Evolutionary conservation across 2,888 invertebrate species (phyloP), one percentile per base, ranked within the genome.

Genomic region (Andricus curvator): DNA sequence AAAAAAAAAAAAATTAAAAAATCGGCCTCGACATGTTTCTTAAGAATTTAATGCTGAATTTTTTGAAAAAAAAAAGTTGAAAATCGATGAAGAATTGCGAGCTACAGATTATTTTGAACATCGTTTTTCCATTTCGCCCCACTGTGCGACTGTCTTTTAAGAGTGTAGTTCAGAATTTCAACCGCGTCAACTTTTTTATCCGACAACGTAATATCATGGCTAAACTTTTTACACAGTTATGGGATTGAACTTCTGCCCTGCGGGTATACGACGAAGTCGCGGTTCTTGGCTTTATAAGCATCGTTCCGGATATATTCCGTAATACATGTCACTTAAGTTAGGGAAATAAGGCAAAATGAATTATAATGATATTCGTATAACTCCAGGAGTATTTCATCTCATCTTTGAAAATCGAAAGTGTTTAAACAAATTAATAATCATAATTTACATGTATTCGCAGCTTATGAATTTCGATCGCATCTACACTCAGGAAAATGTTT

Each of bases 161-260:
- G 62, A 62, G 4, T 13, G 13, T 4, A 62, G 25, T 62, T 25
- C 62, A 51, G 51, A 56, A 74, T 51, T 48, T 56, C 56, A 29
- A 33, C 20, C 51, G 70, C 20, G 29, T 20, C 51, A 51, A 56
- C 51, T 56, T 56, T 74, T 56, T 56, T 56, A 56, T 86, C 77
- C 82, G 78, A 85, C 86, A 86, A 85, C 84, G 85, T 85, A 86
- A 88, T 87, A 88, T 86, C 85, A 84, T 86, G 84, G 88, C 86
- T 84, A 89, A 89, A 89, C 88, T 90, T 90, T 89, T 89, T 89
- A 88, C 86, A 86, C 86, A 85, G 86, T 88, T 85, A 85, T 86
- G 84, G 86, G 87, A 89, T 89, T 90, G 88, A 89, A 90, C 88
- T 89, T 88, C 84, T 84, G 85, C 85, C 86, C 85, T 84, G 81